Evolutionary conservation across 2,888 invertebrate genomes (phyloP), one percentile per base, ranked within the genome.

Genomic region (Quadroppia sp.): DNA sequence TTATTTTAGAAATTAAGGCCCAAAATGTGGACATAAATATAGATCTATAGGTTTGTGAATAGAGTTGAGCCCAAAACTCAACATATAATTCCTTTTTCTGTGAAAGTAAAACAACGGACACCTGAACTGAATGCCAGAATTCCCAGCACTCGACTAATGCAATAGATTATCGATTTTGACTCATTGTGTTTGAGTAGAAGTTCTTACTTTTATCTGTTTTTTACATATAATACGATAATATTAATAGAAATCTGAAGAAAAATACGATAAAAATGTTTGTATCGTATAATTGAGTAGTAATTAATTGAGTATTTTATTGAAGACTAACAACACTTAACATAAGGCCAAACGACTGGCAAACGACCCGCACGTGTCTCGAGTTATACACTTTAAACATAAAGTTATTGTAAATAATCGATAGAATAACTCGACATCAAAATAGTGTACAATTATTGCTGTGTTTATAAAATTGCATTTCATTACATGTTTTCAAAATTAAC

Each of bases 81-180:
- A 25, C 25, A 53, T 32, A 17, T 32, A 32, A 61, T 61, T 30
- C 59, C 17, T 61, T 61, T 61, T 61, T 61, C n/a, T 25, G 6
- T 25, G 17, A 56, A 59, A 61, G 32, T 17, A 61, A 61, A 61
- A 61, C 23, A 61, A 61, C 32, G 2, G 23, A 61, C 59, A 61
- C 59, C 59, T 61, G 59, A 61, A 61, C 11, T 32, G 30, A 61
- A 9, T n/a, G 13, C 15, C 17, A 32, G 17, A 61, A 32, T 61
- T 61, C 59, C 59, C 59, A 61, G 59, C 20, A 61, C 32, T 61
- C 59, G 15, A 61, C 32, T 9, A 30, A 61, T 61, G 32, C 32
- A 61, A 32, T 61, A 20, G 32, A 17, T 32, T 61, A 61, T 61
- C 32, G 59, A 61, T 61, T 61, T 32, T 15, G 30, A 61, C 32